phyloP scores from a whole-genome alignment of 1,140 invertebrate species.

The Pararge aegeria region DNA sequence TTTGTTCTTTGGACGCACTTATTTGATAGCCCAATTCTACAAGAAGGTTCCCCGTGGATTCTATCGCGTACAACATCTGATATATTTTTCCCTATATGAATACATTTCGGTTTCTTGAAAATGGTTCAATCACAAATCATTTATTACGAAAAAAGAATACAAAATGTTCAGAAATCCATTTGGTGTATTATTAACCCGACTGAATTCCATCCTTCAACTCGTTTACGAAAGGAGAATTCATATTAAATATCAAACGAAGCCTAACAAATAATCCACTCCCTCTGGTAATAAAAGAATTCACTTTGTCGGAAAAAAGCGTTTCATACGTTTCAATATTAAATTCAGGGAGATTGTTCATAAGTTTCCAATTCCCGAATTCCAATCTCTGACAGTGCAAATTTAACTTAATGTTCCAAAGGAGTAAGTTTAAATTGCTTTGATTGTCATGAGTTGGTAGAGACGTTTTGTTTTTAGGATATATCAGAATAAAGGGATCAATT shows the following conservation, averaged over 20 bases:
- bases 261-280: neutral
- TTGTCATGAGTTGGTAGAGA: neutral
- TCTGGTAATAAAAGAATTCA: constrained; percentile 3
- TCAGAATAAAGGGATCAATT: constrained; percentile 51
- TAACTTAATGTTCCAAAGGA: neutral
- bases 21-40: too few species aligned
- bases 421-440: neutral
- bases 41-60: too few species aligned
- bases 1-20: too few species aligned
- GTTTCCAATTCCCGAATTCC: neutral
- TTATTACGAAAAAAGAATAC: neutral
- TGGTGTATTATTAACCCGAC: neutral
- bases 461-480: constrained; percentile 6
- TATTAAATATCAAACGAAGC: neutral
- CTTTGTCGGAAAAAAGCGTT: constrained; percentile 2
- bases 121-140: too few species aligned
- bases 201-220: neutral
- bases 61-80: too few species aligned
- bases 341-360: constrained; percentile 3
- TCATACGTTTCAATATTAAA: constrained; percentile 7
- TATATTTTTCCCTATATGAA: too few species aligned
- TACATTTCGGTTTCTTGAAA: too few species aligned
- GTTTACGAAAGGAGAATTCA: neutral
- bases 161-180: neutral
- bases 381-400: neutral